Percentiles rank a stretch among this genome's conserved stretches.
Conservation (phyloP, 2,888 invertebrate genomes). For the Blomia tropicalis region DNA sequence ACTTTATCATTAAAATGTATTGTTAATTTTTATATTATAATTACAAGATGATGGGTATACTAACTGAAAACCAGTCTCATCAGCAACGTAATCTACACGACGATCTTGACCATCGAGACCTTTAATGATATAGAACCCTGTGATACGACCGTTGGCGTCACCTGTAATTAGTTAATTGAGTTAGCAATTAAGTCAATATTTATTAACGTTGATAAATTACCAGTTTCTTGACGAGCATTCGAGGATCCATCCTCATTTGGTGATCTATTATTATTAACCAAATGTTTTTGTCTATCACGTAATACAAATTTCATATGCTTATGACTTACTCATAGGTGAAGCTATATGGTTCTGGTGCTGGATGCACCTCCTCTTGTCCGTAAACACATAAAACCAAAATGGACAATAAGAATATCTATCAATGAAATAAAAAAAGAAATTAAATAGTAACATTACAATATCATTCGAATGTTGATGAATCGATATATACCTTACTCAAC, state of each 20-base stretch:
- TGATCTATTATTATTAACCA: slow-evolving; percentile 1
- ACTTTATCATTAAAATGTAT: neutral
- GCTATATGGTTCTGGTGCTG: slow-evolving; percentile 21
- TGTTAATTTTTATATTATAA: neutral
- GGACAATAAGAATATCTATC: neutral
- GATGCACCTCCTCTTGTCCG: slow-evolving; percentile 15
- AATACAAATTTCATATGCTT: neutral
- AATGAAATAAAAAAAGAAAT: neutral
- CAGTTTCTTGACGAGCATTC: slow-evolving; percentile 17
- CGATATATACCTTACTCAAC: neutral
- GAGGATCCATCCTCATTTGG: slow-evolving; percentile 20
- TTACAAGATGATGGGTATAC: neutral
- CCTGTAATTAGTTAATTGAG: neutral
- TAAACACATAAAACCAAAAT: neutral
- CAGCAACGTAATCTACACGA: slow-evolving; percentile 23
- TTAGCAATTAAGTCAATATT: neutral
- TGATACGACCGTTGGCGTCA: slow-evolving; percentile 19
- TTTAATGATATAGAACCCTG: slow-evolving; percentile 19
- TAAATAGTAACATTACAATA: neutral
- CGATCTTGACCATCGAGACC: slow-evolving; percentile 23
- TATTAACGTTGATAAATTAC: neutral
- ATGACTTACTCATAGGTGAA: slow-evolving; percentile 17
- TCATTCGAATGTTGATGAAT: no score
- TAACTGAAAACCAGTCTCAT: slow-evolving; percentile 22
- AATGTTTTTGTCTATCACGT: neutral